Base-by-base conservation (phyloP, 2,888 invertebrate genomes). In the Ypsolopha scabrella region DNA sequence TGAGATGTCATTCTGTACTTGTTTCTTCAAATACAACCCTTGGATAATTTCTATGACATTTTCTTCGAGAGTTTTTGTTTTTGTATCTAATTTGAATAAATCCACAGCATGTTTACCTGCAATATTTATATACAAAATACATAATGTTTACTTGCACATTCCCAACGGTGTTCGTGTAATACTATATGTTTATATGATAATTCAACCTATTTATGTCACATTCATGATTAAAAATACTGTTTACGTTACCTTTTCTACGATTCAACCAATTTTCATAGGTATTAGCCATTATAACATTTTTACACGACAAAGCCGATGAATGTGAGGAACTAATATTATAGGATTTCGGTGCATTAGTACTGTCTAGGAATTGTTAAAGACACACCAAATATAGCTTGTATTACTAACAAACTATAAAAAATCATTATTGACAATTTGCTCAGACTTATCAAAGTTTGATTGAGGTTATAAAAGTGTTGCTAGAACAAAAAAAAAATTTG, bases 21-120 rank as follows among this genome's bases (percentile, higher is more conserved):
- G 58, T 64, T 80, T 85, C 58, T 75, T 80, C 47, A 76, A 57
- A 69, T 90, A 90, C 54, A 92, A 78, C 60, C 88, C 89, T 63
- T 83, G 81, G 63, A 91, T 87, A 54, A 92, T 89, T 64, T 90
- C 90, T 63, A 83, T 88, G 55, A 90, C 88, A 81, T 90, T 91
- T 70, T 90, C 89, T 65, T 88, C 85, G 37, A 90, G 87, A 54
- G 80, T 77, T 64, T 88, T 87, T 74, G 88, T 89, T 62, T 83
- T 86, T 59, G 76, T 79, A 67, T 90, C 90, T 75, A 90, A 79
- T 60, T 88, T 89, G 72, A 85, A 90, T 70, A 88, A 88, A 78
- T 92, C 92, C 75, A 92, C 91, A 67, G 81, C 87, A 11, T 48
- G 52, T 37, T 48, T 51, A 46, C 50, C 36, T 45, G 38, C 41